A percentile compares a stretch with the other conserved stretches of the same genome.
Evolutionary conservation across 1,140 invertebrate genomes (phyloP).

Genomic region (Leptinotarsa texana): DNA sequence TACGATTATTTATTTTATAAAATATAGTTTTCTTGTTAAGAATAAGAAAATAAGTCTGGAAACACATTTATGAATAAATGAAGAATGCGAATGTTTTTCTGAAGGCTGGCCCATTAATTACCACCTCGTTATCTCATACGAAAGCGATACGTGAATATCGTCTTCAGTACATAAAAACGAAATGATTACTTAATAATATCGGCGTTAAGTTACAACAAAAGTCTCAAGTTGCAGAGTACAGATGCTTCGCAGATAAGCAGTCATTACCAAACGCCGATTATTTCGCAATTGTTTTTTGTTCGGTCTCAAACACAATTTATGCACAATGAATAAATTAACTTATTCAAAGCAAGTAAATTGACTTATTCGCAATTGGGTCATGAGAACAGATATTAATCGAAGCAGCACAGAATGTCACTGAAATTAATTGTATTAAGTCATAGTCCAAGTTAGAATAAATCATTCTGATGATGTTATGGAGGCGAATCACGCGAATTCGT

Average conservation of each 20-base stretch:
- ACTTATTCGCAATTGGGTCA: constrained; percentile 23
- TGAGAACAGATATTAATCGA: constrained; percentile 28
- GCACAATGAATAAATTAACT: constrained; percentile 20
- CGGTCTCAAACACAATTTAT: constrained; percentile 5
- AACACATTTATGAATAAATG: no score
- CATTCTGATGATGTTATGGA: constrained; percentile 15
- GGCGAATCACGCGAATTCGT: constrained; percentile 9
- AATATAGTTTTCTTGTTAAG: no score
- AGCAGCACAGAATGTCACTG: constrained; percentile 14
- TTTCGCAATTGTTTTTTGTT: constrained; percentile 22
- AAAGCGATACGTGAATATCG: no score
- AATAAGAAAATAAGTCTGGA: no score
- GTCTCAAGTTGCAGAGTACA: constrained; percentile 2
- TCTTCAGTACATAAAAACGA: no score
- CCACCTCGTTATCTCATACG: no score
- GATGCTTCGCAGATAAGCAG: neutral
- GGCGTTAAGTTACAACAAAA: neutral
- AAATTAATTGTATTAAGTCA: constrained; percentile 22
- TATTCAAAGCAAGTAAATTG: constrained; percentile 20
- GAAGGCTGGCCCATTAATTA: no score
- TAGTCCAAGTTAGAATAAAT: constrained; percentile 11
- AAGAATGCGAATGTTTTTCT: no score
- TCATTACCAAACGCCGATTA: constrained; percentile 23
- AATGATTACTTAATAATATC: no score
- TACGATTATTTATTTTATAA: no score